These are phyloP conservation scores for Steinernema carpocapsae DNA, from an alignment of 2,888 invertebrate genomes.

Conservation along the genomic window DNA sequence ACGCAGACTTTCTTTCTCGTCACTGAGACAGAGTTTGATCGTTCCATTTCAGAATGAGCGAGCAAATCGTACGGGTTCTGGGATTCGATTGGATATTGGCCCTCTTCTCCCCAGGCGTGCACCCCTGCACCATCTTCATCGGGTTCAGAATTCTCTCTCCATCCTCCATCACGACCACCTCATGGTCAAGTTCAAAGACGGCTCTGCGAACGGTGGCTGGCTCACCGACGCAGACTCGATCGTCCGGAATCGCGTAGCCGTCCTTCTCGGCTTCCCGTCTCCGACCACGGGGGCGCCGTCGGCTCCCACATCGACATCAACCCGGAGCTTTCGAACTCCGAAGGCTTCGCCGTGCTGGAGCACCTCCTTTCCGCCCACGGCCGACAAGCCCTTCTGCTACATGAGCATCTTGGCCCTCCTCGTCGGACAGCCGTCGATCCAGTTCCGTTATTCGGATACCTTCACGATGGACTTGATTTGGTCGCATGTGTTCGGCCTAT, in stretches of 20 bases:
- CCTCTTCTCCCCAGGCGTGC: constrained; percentile 77
- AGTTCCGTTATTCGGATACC: constrained; percentile 68
- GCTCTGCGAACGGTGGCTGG: constrained; percentile 78
- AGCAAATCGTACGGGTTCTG: constrained; percentile 86
- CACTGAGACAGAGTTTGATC: too few relatives aligned
- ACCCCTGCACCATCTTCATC: constrained; percentile 77
- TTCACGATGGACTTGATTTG: constrained; percentile 83
- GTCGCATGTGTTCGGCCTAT: constrained; percentile 89
- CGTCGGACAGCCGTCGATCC: constrained; percentile 75
- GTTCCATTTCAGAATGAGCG: constrained; percentile 78
- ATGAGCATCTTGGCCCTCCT: constrained; percentile 89
- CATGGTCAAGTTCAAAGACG: constrained; percentile 76
- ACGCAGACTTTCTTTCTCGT: too few relatives aligned
- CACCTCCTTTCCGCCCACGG: constrained; percentile 87
- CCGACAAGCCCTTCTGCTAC: constrained; percentile 86
- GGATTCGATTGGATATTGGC: constrained; percentile 92
- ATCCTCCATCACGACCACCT: constrained; percentile 81
- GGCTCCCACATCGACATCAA: constrained; percentile 70
- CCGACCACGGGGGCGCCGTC: constrained; percentile 68
- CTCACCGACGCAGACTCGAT: constrained; percentile 86
- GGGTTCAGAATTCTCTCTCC: constrained; percentile 82
- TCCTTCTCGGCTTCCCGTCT: constrained; percentile 76
- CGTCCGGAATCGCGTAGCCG: constrained; percentile 79
- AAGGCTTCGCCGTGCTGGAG: constrained; percentile 76
- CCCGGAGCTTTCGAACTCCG: constrained; percentile 72